Conservation (phyloP, 2,113 vertebrate genomes). For the Panthera tigris region DNA sequence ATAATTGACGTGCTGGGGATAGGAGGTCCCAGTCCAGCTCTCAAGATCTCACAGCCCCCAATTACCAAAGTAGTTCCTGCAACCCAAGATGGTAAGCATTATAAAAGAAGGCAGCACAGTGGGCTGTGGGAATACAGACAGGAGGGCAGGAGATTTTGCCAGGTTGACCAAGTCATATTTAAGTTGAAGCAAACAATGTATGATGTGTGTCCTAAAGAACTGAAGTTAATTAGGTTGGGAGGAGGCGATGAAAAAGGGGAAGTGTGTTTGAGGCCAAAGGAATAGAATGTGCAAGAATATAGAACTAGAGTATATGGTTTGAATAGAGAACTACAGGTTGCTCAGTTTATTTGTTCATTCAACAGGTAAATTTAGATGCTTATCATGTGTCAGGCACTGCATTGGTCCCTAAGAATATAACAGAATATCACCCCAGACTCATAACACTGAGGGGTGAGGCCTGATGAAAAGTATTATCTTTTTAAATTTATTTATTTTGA, state of each 20-base stretch:
- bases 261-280: background rate
- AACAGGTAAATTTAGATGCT: background rate
- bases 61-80: background rate
- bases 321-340: background rate
- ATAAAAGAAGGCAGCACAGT: background rate
- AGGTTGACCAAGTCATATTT: background rate
- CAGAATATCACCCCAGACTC: background rate
- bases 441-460: background rate
- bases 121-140: background rate
- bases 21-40: background rate
- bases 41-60: background rate
- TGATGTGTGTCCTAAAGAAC: background rate
- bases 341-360: background rate
- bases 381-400: background rate
- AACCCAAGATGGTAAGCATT: background rate
- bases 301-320: background rate
- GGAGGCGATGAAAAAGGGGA: background rate
- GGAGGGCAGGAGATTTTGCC: background rate
- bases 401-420: background rate
- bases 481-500: too few relatives aligned
- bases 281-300: background rate
- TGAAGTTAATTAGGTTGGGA: background rate
- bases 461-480: background rate
- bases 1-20: background rate
- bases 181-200: background rate